Evolutionary conservation across 37 sponge, comb jelly and placozoan species (phyloP), one percentile per base, ranked within the genome.

Genomic region (Beroe ovata): DNA sequence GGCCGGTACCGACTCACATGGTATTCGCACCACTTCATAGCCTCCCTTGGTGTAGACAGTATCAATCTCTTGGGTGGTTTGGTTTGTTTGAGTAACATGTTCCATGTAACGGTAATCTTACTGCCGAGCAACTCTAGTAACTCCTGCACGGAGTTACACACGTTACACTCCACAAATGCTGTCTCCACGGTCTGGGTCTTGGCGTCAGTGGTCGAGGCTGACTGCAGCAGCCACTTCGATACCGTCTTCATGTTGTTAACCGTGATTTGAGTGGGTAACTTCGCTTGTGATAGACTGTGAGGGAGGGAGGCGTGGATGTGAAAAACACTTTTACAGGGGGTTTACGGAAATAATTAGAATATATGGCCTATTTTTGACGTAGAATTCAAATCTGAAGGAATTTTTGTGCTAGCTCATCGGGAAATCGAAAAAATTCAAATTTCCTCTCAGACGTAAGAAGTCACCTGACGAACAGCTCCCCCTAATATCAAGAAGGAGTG

Each of bases 231-330:
- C 84, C 84, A 77, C 38, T 77, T 77, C 54, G 84, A 77, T 8
- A 77, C 84, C 21, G 84, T 77, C 54, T 77, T 77, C 84, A 77
- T 77, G 47, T 77, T 77, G 84, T 77, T 77, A 0, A 77, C 84
- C 18, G 84, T 77, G 26, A 77, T 77, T 39, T 77, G 84, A 25
- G 84, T 77, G 23, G 84, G 84, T 25, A 77, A 54, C 84, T 42
- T 39, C 22, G 14, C 47, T 77, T 77, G 84, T 0, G 84, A 77
- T 39, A 77, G 11, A 11, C 54, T 47, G 54, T 6, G 54, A 16
- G 54, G 54, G 11, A 11, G 6, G 11, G 11, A 47, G 54, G 54
- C 59, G 16, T 19, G 18, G 18, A 11, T 58, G 59, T 19, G 18
- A 58, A 58, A 18, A 58, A 18, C 16, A n/a, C n/a, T n/a, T 58